Percentiles rank a stretch among this genome's conserved stretches.
phyloP scores from a whole-genome alignment of 2,797 vertebrate species.

The Pseudomugil gertrudae region DNA sequence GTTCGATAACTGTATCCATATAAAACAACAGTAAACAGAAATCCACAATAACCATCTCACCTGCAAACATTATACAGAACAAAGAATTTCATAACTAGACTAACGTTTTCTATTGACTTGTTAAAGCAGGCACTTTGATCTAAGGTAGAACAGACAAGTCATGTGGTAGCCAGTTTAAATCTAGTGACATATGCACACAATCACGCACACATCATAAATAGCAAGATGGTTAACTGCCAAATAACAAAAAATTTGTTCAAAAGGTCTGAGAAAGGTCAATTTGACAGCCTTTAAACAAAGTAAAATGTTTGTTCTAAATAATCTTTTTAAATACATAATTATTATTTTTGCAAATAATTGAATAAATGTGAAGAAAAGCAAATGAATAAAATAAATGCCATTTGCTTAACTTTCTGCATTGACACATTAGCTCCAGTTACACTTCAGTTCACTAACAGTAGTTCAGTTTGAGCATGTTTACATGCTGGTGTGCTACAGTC shows the following conservation, averaged over 20 bases:
- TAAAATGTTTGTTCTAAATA: neutral
- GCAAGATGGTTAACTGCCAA: slow-evolving; percentile 14
- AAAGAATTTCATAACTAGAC: slow-evolving; percentile 15
- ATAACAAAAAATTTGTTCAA: slow-evolving; percentile 16
- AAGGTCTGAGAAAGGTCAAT: slow-evolving; percentile 26
- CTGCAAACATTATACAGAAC: slow-evolving; percentile 40
- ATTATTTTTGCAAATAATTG: slow-evolving; percentile 13
- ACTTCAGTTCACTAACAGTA: slow-evolving; percentile 8
- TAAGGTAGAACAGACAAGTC: slow-evolving; percentile 7
- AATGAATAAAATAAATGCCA: slow-evolving; percentile 15
- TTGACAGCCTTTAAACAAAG: slow-evolving; percentile 8
- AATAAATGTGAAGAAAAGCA: slow-evolving; percentile 34
- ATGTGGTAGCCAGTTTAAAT: slow-evolving; percentile 5
- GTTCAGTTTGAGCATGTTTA: slow-evolving; percentile 3
- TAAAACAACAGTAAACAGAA: slow-evolving; percentile 19
- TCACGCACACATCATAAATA: slow-evolving; percentile 49
- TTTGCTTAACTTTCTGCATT: slow-evolving; percentile 31
- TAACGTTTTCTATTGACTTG: slow-evolving; percentile 53
- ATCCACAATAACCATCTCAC: slow-evolving; percentile 47
- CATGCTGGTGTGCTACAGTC: slow-evolving; percentile 15
- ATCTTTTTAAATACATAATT: slow-evolving; percentile 37
- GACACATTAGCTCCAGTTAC: slow-evolving; percentile 3
- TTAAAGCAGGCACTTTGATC: slow-evolving; percentile 35
- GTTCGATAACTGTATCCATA: slow-evolving; percentile 14
- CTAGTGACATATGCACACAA: neutral